These are phyloP conservation scores for Tenualosa ilisha DNA, from an alignment of 2,797 vertebrate species.

Conservation along the genomic window DNA sequence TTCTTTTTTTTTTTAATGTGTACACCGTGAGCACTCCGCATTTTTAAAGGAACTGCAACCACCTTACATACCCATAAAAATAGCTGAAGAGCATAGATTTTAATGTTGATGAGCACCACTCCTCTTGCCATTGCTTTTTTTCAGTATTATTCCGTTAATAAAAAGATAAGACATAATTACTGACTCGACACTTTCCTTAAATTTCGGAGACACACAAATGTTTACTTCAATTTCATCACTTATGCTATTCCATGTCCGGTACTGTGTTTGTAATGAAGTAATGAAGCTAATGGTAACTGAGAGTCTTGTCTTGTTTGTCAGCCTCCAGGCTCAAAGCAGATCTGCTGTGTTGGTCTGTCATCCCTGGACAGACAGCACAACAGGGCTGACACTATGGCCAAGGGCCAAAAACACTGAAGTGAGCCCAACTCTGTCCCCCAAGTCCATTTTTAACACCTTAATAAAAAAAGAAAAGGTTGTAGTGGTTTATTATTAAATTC, in stretches of 20 bases:
- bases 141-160: slow-evolving; percentile 48
- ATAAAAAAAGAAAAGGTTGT: not conserved
- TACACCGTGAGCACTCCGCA: slow-evolving; percentile 28
- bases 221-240: not conserved
- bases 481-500: slow-evolving; percentile 10
- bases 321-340: slow-evolving; percentile 60
- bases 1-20: slow-evolving; percentile 38
- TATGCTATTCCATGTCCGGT: not conserved
- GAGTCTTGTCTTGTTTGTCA: slow-evolving; percentile 61
- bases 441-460: slow-evolving; percentile 26
- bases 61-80: not conserved
- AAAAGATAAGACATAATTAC: slow-evolving; percentile 42
- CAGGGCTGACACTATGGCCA: slow-evolving; percentile 16
- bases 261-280: not conserved
- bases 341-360: slow-evolving; percentile 67
- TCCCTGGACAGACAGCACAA: slow-evolving; percentile 47
- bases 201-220: not conserved
- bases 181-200: slow-evolving; percentile 1
- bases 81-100: not conserved
- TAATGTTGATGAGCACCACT: slow-evolving; percentile 8
- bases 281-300: slow-evolving; percentile 17
- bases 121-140: slow-evolving; percentile 12
- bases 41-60: slow-evolving; percentile 34
- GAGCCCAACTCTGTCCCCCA: not conserved
- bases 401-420: slow-evolving; percentile 9